phyloP scores from a whole-genome alignment of 2,888 invertebrate species.

The Reticulitermes lucifugus region DNA sequence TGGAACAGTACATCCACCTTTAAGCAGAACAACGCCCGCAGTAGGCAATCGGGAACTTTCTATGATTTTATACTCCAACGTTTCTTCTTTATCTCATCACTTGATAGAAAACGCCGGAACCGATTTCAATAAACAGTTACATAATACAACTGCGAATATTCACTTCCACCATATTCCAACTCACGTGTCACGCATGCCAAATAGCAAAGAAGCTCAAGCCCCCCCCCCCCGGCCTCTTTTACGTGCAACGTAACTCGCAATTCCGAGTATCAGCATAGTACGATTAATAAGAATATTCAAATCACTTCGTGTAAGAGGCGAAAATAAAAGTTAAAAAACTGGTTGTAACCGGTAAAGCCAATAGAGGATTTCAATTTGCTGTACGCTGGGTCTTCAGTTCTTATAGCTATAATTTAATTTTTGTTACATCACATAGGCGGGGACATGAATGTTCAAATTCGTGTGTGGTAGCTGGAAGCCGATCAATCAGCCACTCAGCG shows the following conservation, averaged over 20 bases:
- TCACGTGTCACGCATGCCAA: conserved; percentile 23
- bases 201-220: neutral
- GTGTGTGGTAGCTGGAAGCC: neutral
- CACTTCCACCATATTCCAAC: neutral
- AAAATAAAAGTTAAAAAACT: neutral
- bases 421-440: conserved; percentile 35
- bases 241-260: neutral
- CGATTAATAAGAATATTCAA: neutral
- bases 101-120: neutral
- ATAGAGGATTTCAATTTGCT: neutral
- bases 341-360: neutral
- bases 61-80: conserved; percentile 5
- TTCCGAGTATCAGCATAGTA: neutral
- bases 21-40: neutral
- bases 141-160: conserved; percentile 3
- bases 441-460: neutral
- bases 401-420: conserved; percentile 15
- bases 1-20: neutral
- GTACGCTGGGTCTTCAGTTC: neutral
- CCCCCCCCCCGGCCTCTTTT: neutral
- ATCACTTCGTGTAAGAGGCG: conserved; percentile 19
- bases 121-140: conserved; percentile 17
- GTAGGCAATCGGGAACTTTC: neutral
- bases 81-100: conserved; percentile 8
- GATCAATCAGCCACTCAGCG: conserved; percentile 10